Conservation (phyloP, 2,113 vertebrate species). For the Glaucomys volans region DNA sequence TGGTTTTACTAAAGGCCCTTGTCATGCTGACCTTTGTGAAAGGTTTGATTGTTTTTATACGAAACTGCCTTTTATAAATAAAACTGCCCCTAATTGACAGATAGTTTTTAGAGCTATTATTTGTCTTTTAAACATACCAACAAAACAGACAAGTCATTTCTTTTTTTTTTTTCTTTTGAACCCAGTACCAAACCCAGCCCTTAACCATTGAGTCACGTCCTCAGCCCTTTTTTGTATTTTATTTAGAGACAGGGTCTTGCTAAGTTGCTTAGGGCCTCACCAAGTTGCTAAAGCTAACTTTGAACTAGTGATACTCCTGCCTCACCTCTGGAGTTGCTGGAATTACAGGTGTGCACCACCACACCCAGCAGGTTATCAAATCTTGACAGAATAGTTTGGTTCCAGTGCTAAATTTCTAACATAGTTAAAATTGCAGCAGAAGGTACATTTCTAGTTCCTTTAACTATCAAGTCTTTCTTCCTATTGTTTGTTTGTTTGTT, state of each 20-base stretch:
- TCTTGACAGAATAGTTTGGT: background rate
- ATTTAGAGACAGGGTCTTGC: too few relatives aligned
- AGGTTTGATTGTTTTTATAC: background rate
- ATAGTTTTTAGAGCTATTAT: background rate
- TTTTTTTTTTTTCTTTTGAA: too few relatives aligned
- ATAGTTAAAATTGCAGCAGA: background rate
- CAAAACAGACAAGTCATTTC: background rate
- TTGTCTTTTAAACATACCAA: background rate
- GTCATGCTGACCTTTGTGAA: background rate
- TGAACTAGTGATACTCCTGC: too few relatives aligned
- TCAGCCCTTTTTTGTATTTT: too few relatives aligned
- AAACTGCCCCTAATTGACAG: background rate
- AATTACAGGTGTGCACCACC: too few relatives aligned
- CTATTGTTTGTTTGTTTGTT: too few relatives aligned
- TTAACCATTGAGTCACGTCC: too few relatives aligned
- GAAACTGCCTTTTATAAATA: constrained; percentile 10
- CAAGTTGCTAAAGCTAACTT: too few relatives aligned
- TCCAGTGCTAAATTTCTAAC: background rate
- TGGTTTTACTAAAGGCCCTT: background rate
- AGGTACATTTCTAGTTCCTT: background rate
- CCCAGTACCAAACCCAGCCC: too few relatives aligned
- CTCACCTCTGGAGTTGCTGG: too few relatives aligned
- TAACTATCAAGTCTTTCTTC: background rate
- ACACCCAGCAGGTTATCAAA: background rate
- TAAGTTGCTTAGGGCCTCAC: too few relatives aligned